Percentiles rank a stretch among this genome's conserved stretches.
phyloP scores from a whole-genome alignment of 1,140 invertebrate genomes.

The Macrotrachela quadricornifera region DNA sequence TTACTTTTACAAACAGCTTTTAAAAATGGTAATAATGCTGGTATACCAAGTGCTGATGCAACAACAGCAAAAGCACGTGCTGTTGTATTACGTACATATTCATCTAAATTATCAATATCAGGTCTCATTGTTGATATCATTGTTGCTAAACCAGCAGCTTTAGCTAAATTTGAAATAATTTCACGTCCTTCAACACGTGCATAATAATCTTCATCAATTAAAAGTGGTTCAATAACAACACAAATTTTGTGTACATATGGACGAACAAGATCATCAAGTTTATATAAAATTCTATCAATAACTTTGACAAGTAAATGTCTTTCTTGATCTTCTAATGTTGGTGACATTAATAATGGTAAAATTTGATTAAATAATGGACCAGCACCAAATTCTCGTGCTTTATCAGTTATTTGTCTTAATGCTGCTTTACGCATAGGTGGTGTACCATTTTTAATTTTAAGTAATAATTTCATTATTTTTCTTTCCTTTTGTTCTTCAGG shows the following conservation, averaged over 20 bases:
- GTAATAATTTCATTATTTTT: slow-evolving; percentile 91
- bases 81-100: slow-evolving; percentile 96
- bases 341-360: slow-evolving; percentile 89
- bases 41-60: slow-evolving; percentile 90
- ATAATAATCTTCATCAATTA: slow-evolving; percentile 99
- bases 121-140: slow-evolving; percentile 99
- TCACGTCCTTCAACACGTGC: slow-evolving; percentile 94
- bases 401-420: slow-evolving; percentile 37
- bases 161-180: slow-evolving; percentile 96
- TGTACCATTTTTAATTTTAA: slow-evolving; percentile 98
- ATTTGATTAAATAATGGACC: slow-evolving; percentile 98
- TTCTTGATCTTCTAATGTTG: slow-evolving; percentile 95
- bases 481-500: slow-evolving; percentile 93
- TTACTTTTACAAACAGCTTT: slow-evolving; percentile 97
- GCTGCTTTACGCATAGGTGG: slow-evolving; percentile 86
- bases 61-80: slow-evolving; percentile 96
- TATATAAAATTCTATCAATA: slow-evolving; percentile 93
- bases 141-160: slow-evolving; percentile 95
- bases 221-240: slow-evolving; percentile 90
- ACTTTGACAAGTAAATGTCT: slow-evolving; percentile 95
- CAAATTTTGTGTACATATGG: slow-evolving; percentile 99
- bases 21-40: slow-evolving; percentile 83
- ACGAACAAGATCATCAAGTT: slow-evolving; percentile 87
- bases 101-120: slow-evolving; percentile 99
- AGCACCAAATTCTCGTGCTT: slow-evolving; percentile 87